Base-by-base conservation (phyloP, 2,888 invertebrate genomes). In the Athalia cordata region DNA sequence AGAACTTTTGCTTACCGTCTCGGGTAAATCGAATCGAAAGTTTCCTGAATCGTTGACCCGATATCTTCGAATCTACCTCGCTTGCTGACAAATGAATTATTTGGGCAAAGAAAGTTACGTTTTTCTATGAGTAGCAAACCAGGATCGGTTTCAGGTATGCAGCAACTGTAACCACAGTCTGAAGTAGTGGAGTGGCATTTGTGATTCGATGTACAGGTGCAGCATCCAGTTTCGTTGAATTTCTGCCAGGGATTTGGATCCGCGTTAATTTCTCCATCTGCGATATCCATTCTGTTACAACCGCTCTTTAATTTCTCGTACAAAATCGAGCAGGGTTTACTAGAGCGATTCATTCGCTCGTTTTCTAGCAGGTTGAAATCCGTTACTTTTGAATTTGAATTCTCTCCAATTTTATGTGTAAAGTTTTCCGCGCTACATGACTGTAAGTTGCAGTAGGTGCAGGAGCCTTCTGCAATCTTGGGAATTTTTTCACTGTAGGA, bases 1-100 rank as follows among this genome's bases (percentile, higher is more conserved):
- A n/a, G n/a, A 29, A 29, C 29, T 29, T 15, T 9, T 45, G 77
- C 80, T 76, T 59, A 83, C 84, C 82, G 80, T 13, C 82, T 81
- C 29, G 72, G 70, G 67, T 82, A 75, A 29, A 83, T 82, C 61
- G 81, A 79, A 57, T 84, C 80, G 55, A 83, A 83, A 43, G 82
- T 82, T 74, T 83, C 78, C 45, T 79, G 78, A 59, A 83, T 82
- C 3, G 81, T 82, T 8, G 65, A 50, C 8, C 79, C 78, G 11
- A 83, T 81, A 65, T 84, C 81, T 3, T 77, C 80, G 78, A 82
- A 77, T 50, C 8, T 64, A 11, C 49, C 29, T n/a, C 9, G 29
- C 64, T 64, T 43, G 50, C 47, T 62, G n/a, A 50, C 13, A 49
- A 9, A 13, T 7, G 29, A 52, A 49, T 50, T 75, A 72, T 47